Conservation (phyloP, 2,113 vertebrate species). For the Sinocyclocheilus rhinocerous region DNA sequence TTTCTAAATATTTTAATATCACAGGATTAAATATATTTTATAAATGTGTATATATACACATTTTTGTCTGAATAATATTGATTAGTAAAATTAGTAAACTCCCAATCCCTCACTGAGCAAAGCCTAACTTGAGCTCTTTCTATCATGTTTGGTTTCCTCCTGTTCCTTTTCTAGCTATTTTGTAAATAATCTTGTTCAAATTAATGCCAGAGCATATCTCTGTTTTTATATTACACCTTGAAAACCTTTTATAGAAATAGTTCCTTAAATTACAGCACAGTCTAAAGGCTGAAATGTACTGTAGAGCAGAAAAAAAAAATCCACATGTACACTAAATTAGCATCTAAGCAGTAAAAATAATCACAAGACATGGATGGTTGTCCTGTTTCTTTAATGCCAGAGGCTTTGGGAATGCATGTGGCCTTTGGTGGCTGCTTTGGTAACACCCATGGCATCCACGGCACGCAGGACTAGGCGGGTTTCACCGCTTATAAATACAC, state of each 20-base stretch:
- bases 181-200: not conserved
- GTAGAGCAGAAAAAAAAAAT: not conserved
- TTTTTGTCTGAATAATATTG: too few species aligned
- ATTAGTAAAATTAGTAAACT: too few species aligned
- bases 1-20: too few species aligned
- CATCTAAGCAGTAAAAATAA: not conserved
- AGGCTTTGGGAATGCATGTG: constrained; percentile 62
- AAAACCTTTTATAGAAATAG: not conserved
- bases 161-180: not conserved
- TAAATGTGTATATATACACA: too few species aligned
- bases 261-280: not conserved
- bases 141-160: not conserved
- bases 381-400: constrained; percentile 40
- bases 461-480: constrained; percentile 67
- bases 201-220: not conserved
- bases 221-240: not conserved
- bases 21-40: too few species aligned
- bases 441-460: constrained; percentile 67
- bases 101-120: too few species aligned
- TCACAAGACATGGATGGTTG: not conserved
- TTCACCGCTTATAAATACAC: constrained; percentile 74
- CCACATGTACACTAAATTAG: not conserved
- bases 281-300: not conserved
- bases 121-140: too few species aligned
- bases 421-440: constrained; percentile 67